These are phyloP conservation scores for Drosophila oshimai DNA, from an alignment of 1,140 invertebrate genomes.

Conservation along the genomic window DNA sequence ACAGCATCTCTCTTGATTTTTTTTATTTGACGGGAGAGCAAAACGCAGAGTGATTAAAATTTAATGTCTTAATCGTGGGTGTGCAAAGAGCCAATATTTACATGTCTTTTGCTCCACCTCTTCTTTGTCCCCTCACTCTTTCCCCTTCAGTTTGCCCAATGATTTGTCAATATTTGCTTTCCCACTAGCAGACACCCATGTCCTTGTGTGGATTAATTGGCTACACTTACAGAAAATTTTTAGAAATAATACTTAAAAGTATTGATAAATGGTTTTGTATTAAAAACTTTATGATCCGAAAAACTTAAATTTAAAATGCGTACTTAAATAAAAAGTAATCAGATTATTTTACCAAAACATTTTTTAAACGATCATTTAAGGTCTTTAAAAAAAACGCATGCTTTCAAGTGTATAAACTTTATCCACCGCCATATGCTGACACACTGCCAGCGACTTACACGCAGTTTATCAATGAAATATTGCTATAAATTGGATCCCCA, in stretches of 20 bases:
- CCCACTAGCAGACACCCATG: constrained; percentile 18
- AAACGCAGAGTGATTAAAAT: constrained; percentile 35
- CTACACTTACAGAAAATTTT: constrained; percentile 1
- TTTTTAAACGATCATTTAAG: too few relatives aligned
- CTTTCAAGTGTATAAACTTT: constrained; percentile 2
- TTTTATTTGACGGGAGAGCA: neutral
- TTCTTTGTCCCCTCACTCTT: neutral
- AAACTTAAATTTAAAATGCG: too few relatives aligned
- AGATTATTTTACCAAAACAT: too few relatives aligned
- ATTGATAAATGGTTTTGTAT: too few relatives aligned
- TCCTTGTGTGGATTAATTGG: constrained; percentile 61
- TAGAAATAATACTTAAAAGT: neutral
- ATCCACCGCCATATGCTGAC: constrained; percentile 28
- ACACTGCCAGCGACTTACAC: constrained; percentile 26
- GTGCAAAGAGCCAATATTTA: constrained; percentile 33
- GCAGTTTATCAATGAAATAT: constrained; percentile 73
- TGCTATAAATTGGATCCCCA: constrained; percentile 63
- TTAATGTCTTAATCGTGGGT: constrained; percentile 57
- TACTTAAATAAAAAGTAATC: too few relatives aligned
- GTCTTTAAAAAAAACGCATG: neutral
- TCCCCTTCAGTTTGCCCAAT: neutral
- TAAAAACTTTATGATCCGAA: too few relatives aligned
- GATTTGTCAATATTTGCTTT: constrained; percentile 34
- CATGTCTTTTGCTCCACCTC: constrained; percentile 14
- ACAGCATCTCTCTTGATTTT: constrained; percentile 34